phyloP scores from a whole-genome alignment of 2,797 vertebrate genomes.

The Falco columbarius region DNA sequence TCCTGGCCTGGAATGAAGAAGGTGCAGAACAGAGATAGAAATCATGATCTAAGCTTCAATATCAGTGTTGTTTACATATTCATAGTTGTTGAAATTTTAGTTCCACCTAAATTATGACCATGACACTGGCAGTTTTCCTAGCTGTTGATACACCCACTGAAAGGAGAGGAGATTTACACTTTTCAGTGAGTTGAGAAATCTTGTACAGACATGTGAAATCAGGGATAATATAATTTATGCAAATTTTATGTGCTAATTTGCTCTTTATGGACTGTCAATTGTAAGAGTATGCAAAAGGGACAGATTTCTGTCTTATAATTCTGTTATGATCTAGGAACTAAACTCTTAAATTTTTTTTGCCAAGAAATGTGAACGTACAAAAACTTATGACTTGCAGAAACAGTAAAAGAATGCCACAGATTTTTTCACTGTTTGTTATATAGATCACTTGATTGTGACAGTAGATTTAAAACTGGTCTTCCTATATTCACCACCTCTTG shows the following conservation, averaged over 20 bases:
- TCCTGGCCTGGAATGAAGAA: not conserved
- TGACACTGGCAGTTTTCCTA: not conserved
- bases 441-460: not conserved
- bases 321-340: not conserved
- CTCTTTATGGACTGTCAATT: not conserved
- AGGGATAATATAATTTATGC: not conserved
- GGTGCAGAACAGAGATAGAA: not conserved
- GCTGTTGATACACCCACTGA: not conserved
- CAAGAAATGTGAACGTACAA: not conserved
- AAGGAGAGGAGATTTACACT: not conserved
- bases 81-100: not conserved
- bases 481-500: not conserved
- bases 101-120: not conserved
- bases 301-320: not conserved
- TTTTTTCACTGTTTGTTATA: not conserved
- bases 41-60: not conserved
- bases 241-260: not conserved
- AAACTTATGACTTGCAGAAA: not conserved
- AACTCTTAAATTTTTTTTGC: not conserved
- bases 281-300: not conserved
- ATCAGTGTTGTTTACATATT: not conserved
- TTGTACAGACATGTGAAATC: not conserved
- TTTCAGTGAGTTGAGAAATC: not conserved
- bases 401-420: not conserved
- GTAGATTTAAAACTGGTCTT: not conserved